A percentile compares a stretch with the other conserved stretches of the same genome.
Evolutionary conservation across 2,888 invertebrate genomes (phyloP).

Genomic region (Zeuzera pyrina): DNA sequence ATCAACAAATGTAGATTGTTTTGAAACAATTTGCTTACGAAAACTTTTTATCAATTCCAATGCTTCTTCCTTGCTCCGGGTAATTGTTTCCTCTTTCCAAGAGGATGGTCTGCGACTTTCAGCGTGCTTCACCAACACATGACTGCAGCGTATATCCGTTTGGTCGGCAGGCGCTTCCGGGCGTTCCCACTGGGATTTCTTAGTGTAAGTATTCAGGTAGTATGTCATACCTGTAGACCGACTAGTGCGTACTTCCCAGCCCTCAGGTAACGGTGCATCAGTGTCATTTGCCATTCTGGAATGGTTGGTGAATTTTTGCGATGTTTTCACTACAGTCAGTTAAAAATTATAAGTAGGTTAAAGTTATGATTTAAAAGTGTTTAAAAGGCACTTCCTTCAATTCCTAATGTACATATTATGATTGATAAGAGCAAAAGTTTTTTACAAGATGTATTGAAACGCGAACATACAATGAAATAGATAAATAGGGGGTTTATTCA

Average conservation of each 20-base stretch:
- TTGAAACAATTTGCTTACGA: conserved; percentile 85
- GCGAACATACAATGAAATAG: too few relatives aligned
- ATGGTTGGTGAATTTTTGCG: conserved; percentile 20
- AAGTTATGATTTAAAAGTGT: too few relatives aligned
- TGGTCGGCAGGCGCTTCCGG: conserved; percentile 89
- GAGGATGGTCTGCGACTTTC: conserved; percentile 95
- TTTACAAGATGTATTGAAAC: too few relatives aligned
- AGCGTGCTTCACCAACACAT: conserved; percentile 94
- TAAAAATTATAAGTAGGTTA: too few relatives aligned
- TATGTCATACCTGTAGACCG: conserved; percentile 93
- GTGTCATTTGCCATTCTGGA: conserved; percentile 61
- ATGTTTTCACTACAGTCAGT: too few relatives aligned
- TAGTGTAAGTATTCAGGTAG: conserved; percentile 94
- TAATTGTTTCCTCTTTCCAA: conserved; percentile 96
- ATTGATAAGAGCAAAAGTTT: too few relatives aligned
- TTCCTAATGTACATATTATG: too few relatives aligned
- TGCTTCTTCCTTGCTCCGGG: conserved; percentile 93
- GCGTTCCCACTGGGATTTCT: conserved; percentile 97
- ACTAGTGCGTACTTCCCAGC: conserved; percentile 94
- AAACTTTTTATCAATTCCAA: conserved; percentile 87
- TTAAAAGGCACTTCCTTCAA: too few relatives aligned
- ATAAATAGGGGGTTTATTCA: too few relatives aligned
- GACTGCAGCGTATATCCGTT: conserved; percentile 88
- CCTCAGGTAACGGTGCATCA: conserved; percentile 80
- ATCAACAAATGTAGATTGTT: conserved; percentile 86